phyloP scores from a whole-genome alignment of 2,888 invertebrate species.

The Platerodrilus igneus region DNA sequence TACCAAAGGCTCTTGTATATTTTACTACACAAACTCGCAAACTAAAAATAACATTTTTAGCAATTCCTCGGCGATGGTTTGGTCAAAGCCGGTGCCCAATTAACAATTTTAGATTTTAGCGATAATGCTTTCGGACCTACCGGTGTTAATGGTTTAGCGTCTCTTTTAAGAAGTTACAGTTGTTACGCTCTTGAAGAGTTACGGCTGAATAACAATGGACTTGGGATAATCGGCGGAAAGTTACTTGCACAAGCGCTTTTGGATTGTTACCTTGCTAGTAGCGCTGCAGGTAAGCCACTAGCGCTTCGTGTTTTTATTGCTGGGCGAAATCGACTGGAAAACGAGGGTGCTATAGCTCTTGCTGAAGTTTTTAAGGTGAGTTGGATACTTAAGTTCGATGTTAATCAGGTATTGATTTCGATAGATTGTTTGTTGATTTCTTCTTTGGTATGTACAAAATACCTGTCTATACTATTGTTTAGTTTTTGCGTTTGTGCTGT shows the following conservation, averaged over 20 bases:
- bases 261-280: slow-evolving; percentile 63
- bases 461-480: no score
- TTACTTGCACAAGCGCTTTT: slow-evolving; percentile 73
- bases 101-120: slow-evolving; percentile 85
- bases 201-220: slow-evolving; percentile 89
- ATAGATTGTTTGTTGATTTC: no score
- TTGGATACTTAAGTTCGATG: no score
- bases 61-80: slow-evolving; percentile 74
- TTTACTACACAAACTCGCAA: no score
- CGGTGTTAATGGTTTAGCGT: slow-evolving; percentile 83
- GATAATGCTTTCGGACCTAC: slow-evolving; percentile 97
- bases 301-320: slow-evolving; percentile 80
- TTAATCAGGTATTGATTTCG: no score
- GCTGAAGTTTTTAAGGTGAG: slow-evolving; percentile 79
- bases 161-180: slow-evolving; percentile 74
- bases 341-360: slow-evolving; percentile 83
- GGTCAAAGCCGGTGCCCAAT: slow-evolving; percentile 69
- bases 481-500: no score
- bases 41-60: no score
- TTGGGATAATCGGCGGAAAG: slow-evolving; percentile 85
- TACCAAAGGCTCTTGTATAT: slow-evolving; percentile 79
- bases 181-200: slow-evolving; percentile 81
- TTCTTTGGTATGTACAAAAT: no score
- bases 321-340: slow-evolving; percentile 91
- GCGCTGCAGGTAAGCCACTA: slow-evolving; percentile 63